phyloP scores from a whole-genome alignment of 2,888 invertebrate species.

The Phaedon cochleariae region DNA sequence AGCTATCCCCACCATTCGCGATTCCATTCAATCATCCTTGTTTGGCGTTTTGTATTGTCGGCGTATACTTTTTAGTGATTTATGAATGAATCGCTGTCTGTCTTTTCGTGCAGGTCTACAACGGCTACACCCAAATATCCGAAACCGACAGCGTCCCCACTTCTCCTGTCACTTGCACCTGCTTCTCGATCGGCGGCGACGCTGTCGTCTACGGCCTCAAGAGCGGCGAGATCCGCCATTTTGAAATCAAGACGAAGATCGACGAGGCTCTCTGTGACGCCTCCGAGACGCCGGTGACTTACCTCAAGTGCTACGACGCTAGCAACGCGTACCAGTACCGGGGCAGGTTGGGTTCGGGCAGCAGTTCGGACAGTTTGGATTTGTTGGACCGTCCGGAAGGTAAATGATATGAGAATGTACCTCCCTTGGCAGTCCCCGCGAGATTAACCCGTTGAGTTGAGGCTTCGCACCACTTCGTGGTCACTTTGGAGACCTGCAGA shows the following conservation, averaged over 20 bases:
- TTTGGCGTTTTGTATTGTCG: too few relatives aligned
- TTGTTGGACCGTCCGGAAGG: conserved; percentile 9
- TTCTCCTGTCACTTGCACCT: conserved; percentile 47
- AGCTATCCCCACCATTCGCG: too few relatives aligned
- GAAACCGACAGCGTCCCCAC: conserved; percentile 46
- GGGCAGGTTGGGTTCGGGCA: conserved; percentile 11
- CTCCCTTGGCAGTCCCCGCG: too few relatives aligned
- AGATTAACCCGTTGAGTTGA: too few relatives aligned
- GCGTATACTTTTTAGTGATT: too few relatives aligned
- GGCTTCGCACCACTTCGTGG: too few relatives aligned
- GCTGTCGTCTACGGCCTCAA: conserved; percentile 53
- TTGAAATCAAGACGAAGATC: conserved; percentile 47
- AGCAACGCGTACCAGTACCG: conserved; percentile 16
- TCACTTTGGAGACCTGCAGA: too few relatives aligned
- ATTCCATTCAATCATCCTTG: too few relatives aligned
- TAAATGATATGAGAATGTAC: too few relatives aligned
- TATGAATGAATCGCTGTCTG: too few relatives aligned
- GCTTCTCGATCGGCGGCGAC: conserved; percentile 53
- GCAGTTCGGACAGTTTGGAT: conserved; percentile 35
- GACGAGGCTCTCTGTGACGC: neutral
- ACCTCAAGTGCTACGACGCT: conserved; percentile 44
- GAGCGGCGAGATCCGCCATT: conserved; percentile 51
- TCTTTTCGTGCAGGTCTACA: conserved; percentile 45
- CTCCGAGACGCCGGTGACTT: conserved; percentile 36
- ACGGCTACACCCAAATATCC: conserved; percentile 47